These are phyloP conservation scores for Bursaphelenchus mucronatus DNA, from an alignment of 1,140 invertebrate species.

Conservation along the genomic window DNA sequence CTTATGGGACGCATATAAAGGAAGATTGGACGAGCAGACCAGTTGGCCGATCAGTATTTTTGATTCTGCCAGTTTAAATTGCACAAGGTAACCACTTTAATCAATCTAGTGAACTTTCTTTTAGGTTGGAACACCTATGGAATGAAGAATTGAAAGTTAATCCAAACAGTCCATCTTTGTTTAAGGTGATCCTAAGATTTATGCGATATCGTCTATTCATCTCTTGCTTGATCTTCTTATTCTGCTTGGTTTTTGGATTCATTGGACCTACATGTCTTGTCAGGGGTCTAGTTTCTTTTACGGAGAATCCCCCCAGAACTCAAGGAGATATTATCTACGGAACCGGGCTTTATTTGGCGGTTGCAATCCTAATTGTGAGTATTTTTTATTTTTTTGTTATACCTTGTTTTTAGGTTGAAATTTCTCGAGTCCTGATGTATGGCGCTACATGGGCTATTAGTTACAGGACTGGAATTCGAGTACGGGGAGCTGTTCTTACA, in stretches of 20 bases:
- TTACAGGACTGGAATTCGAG: conserved; percentile 67
- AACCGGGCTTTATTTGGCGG: conserved; percentile 45
- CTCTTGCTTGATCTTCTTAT: conserved; percentile 64
- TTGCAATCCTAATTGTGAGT: conserved; percentile 47
- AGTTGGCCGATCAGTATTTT: conserved; percentile 44
- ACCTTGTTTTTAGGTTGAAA: conserved; percentile 66
- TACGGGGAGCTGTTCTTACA: conserved; percentile 67
- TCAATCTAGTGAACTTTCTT: conserved; percentile 3
- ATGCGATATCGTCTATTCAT: conserved; percentile 65
- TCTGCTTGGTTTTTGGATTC: conserved; percentile 67
- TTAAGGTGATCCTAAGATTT: conserved; percentile 66
- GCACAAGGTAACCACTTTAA: conserved; percentile 25
- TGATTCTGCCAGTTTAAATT: conserved; percentile 46
- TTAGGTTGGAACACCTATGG: conserved; percentile 61
- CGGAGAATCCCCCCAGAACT: conserved; percentile 40
- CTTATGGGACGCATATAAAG: conserved; percentile 38
- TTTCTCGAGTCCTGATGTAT: conserved; percentile 66
- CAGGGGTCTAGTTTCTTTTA: conserved; percentile 50
- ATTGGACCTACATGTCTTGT: conserved; percentile 64
- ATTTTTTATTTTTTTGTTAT: conserved; percentile 12
- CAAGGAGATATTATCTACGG: conserved; percentile 37
- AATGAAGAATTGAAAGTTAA: conserved; percentile 59
- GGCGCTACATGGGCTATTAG: conserved; percentile 68
- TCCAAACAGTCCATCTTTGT: conserved; percentile 61
- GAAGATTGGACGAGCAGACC: conserved; percentile 9